A percentile compares a stretch with the other conserved stretches of the same genome.
These are phyloP conservation scores for Dascillus cervinus DNA, from an alignment of 2,888 invertebrate species.

Conservation along the genomic window DNA sequence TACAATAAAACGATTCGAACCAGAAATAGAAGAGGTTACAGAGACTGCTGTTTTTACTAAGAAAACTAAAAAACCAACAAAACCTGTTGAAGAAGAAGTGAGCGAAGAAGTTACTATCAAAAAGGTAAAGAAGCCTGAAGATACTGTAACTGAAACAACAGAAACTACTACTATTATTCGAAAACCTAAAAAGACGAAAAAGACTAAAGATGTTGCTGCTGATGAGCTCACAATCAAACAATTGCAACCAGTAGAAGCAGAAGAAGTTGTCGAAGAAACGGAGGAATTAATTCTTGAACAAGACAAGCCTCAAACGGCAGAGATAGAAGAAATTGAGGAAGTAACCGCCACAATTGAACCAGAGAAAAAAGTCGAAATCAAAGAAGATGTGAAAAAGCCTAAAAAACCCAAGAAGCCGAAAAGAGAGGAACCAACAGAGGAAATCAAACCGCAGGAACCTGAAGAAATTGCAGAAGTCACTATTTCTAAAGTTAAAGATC, in stretches of 20 bases:
- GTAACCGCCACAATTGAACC: conserved; percentile 3
- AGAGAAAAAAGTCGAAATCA: conserved; percentile 11
- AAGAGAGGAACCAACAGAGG: conserved; percentile 39
- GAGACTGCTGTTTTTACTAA: conserved; percentile 47
- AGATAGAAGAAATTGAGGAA: conserved; percentile 7
- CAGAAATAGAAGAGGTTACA: conserved; percentile 28
- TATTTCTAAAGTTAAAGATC: conserved; percentile 11
- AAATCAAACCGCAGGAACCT: conserved; percentile 26
- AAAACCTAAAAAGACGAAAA: not conserved
- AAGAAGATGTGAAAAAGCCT: conserved; percentile 26
- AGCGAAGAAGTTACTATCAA: conserved; percentile 19
- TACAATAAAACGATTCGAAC: conserved; percentile 30
- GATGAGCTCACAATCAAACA: conserved; percentile 15
- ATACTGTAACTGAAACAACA: conserved; percentile 6
- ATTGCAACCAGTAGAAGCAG: conserved; percentile 28
- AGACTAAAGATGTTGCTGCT: conserved; percentile 6
- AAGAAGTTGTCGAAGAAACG: conserved; percentile 9
- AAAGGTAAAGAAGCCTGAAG: too few species aligned
- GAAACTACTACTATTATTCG: not conserved
- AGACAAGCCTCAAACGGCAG: conserved; percentile 14
- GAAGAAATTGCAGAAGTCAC: conserved; percentile 23
- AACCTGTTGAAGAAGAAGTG: conserved; percentile 41
- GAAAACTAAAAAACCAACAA: too few species aligned
- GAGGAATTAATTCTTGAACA: conserved; percentile 9
- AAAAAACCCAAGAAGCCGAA: conserved; percentile 26